Evolutionary conservation across 2,888 invertebrate genomes (phyloP).

Genomic region (Dasysyrphus albostriatus): DNA sequence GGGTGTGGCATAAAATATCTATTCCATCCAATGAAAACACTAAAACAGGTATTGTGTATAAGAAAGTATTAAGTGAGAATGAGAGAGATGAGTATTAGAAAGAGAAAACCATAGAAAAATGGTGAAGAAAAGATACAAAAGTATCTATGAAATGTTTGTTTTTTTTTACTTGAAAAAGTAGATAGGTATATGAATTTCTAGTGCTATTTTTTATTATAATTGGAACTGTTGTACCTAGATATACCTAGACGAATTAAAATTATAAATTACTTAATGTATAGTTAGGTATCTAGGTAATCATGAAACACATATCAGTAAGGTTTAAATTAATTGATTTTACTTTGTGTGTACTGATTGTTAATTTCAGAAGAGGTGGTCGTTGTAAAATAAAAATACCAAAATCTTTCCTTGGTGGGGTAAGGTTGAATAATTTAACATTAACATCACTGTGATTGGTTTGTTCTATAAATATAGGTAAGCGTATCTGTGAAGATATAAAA

Average conservation of each 20-base stretch:
- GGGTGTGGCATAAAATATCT: conserved; percentile 63
- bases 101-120: conserved; percentile 56
- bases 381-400: neutral
- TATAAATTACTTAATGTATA: neutral
- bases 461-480: neutral
- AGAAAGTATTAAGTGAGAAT: conserved; percentile 22
- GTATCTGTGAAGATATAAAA: neutral
- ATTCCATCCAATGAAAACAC: conserved; percentile 68
- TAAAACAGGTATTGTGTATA: conserved; percentile 50
- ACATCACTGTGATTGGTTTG: conserved; percentile 54
- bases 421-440: conserved; percentile 15
- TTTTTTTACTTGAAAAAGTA: conserved; percentile 1
- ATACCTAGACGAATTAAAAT: neutral
- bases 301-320: neutral
- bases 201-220: conserved; percentile 41
- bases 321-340: neutral
- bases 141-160: conserved; percentile 48
- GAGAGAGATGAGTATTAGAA: conserved; percentile 14
- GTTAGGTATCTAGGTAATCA: neutral
- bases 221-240: neutral
- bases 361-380: conserved; percentile 32
- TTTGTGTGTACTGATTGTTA: conserved; percentile 2
- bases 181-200: conserved; percentile 34
- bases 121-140: conserved; percentile 68
- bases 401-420: neutral